Evolutionary conservation across 92 coral and sea anemone species (phyloP).

Genomic region (Epizoanthus scotinus): DNA sequence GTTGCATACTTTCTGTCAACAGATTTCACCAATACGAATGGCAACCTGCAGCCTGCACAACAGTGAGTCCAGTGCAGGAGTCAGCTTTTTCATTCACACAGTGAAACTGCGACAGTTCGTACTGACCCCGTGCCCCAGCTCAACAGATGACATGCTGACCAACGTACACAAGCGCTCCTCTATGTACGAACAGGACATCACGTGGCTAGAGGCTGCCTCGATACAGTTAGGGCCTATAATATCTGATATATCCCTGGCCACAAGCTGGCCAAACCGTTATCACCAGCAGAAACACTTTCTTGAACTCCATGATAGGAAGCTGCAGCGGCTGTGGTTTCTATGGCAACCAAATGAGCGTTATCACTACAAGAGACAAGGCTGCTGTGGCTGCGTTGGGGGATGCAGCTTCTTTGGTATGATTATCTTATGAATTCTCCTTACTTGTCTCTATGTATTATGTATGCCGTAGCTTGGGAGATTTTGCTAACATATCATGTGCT

Average conservation of each 20-base stretch:
- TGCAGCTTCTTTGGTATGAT: conserved; percentile 92
- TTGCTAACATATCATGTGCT: no score
- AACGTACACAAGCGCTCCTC: conserved; percentile 83
- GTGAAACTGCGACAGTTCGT: conserved; percentile 90
- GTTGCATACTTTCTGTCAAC: not conserved
- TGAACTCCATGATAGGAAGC: conserved; percentile 78
- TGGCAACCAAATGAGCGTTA: conserved; percentile 73
- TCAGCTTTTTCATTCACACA: conserved; percentile 81
- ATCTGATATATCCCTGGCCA: conserved; percentile 82
- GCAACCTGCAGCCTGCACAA: conserved; percentile 90
- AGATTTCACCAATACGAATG: conserved; percentile 87
- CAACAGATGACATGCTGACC: conserved; percentile 58
- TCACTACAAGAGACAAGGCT: conserved; percentile 56
- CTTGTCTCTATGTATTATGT: not conserved
- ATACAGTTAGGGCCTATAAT: conserved; percentile 87
- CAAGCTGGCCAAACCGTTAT: conserved; percentile 50
- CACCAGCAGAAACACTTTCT: conserved; percentile 87
- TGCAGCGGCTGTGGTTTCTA: conserved; percentile 92
- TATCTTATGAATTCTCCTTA: not conserved
- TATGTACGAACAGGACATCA: conserved; percentile 69
- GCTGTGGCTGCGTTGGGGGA: conserved; percentile 95
- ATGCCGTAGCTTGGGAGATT: no score
- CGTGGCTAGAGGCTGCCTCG: conserved; percentile 93
- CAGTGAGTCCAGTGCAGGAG: conserved; percentile 73
- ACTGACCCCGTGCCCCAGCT: conserved; percentile 72